These are phyloP conservation scores for Acrobasis consociella DNA, from an alignment of 2,888 invertebrate genomes.

Conservation along the genomic window DNA sequence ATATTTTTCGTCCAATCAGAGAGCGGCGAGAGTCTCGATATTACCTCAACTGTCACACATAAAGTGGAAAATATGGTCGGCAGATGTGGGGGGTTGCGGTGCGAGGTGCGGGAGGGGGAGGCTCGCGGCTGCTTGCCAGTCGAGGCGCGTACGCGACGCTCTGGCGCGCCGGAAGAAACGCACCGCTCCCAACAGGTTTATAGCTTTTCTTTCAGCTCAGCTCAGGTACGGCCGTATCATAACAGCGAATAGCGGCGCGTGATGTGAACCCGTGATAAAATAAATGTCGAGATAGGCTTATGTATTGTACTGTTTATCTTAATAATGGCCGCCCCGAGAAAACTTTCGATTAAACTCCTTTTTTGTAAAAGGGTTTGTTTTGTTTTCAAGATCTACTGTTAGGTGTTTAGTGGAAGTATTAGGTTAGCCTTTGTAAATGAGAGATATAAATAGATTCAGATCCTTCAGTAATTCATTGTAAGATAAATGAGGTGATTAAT, in stretches of 20 bases:
- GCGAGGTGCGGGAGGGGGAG: conserved; percentile 40
- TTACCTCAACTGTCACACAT: conserved; percentile 85
- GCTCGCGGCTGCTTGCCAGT: conserved; percentile 62
- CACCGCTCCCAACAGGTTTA: conserved; percentile 80
- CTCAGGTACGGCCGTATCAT: conserved; percentile 83
- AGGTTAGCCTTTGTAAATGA: not conserved
- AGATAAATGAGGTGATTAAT: conserved; percentile 37
- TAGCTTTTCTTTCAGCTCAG: conserved; percentile 83
- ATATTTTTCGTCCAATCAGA: conserved; percentile 84
- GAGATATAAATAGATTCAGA: not conserved
- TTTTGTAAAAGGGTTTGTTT: conserved; percentile 47
- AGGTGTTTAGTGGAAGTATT: not conserved
- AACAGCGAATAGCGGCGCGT: conserved; percentile 82
- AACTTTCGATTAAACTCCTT: conserved; percentile 78
- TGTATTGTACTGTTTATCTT: conserved; percentile 84
- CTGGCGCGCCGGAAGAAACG: conserved; percentile 79
- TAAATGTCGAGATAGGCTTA: conserved; percentile 83
- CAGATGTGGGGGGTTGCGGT: conserved; percentile 71
- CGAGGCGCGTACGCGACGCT: conserved; percentile 79
- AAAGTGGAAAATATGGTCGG: conserved; percentile 84
- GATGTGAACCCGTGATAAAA: conserved; percentile 83
- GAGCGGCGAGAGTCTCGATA: conserved; percentile 83
- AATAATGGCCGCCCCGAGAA: conserved; percentile 80
- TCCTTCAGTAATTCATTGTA: not conserved
- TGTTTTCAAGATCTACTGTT: conserved; percentile 33